Evolutionary conservation across 2,113 vertebrate species (phyloP).

Genomic region (Sardina pilchardus): DNA sequence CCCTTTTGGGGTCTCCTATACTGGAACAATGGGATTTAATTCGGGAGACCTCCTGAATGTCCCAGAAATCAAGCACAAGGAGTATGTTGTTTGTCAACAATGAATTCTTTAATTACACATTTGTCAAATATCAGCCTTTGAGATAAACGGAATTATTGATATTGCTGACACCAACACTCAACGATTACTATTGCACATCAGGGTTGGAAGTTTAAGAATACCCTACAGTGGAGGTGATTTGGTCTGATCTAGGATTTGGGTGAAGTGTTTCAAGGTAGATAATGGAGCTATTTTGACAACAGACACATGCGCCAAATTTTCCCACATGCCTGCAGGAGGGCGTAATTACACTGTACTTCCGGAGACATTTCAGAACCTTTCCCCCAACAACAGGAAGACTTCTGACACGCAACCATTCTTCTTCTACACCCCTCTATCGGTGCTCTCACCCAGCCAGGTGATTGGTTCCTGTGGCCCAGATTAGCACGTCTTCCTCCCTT

Average conservation of each 20-base stretch:
- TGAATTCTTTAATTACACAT: not conserved
- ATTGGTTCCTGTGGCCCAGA: constrained; percentile 12
- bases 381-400: constrained; percentile 18
- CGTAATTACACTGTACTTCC: constrained; percentile 18
- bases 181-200: not conserved
- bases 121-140: not conserved
- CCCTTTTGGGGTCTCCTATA: no score
- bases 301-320: not conserved
- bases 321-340: constrained; percentile 9
- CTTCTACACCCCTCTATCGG: not conserved
- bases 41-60: no score
- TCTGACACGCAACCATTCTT: constrained; percentile 21
- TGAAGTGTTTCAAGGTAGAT: constrained; percentile 2
- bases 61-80: no score
- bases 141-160: no score
- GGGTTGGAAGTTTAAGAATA: not conserved
- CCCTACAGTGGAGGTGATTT: not conserved
- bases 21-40: no score
- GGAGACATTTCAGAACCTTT: not conserved
- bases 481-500: not conserved
- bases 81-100: no score
- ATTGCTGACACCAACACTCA: not conserved
- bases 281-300: constrained; percentile 11
- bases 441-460: constrained; percentile 15
- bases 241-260: not conserved